Evolutionary conservation across 2,888 invertebrate genomes (phyloP).

Genomic region (Protonemura montana): DNA sequence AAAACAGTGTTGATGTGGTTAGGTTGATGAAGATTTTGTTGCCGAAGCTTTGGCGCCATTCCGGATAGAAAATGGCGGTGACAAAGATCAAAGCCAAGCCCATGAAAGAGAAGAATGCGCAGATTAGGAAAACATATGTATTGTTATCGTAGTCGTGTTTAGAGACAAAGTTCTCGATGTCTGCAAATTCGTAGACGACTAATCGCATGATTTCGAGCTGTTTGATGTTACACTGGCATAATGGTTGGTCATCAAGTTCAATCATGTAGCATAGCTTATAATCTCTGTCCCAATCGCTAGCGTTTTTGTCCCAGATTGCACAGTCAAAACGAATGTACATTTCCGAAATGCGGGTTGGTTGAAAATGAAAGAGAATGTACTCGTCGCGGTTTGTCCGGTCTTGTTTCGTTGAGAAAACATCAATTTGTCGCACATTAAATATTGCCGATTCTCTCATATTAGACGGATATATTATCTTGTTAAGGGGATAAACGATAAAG

Average conservation of each 20-base stretch:
- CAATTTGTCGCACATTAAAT: not conserved
- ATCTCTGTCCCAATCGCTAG: not conserved
- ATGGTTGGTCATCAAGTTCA: too few relatives aligned
- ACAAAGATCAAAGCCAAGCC: not conserved
- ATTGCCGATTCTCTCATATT: not conserved
- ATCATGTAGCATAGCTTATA: not conserved
- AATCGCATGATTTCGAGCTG: not conserved
- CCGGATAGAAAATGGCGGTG: not conserved
- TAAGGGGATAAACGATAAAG: not conserved
- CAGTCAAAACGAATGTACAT: not conserved
- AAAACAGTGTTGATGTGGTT: not conserved
- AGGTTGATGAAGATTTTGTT: not conserved
- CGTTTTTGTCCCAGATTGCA: not conserved
- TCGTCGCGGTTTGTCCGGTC: not conserved
- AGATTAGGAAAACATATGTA: not conserved
- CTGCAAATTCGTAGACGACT: not conserved
- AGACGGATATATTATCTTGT: not conserved
- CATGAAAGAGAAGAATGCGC: not conserved
- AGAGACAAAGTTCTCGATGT: not conserved
- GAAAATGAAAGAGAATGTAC: not conserved
- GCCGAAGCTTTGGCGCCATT: not conserved
- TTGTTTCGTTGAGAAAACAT: not conserved
- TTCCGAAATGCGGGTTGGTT: not conserved
- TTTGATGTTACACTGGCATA: not conserved
- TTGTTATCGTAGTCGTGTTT: not conserved